Evolutionary conservation across 2,797 vertebrate species (phyloP).

Genomic region (Epinephelus awoara): DNA sequence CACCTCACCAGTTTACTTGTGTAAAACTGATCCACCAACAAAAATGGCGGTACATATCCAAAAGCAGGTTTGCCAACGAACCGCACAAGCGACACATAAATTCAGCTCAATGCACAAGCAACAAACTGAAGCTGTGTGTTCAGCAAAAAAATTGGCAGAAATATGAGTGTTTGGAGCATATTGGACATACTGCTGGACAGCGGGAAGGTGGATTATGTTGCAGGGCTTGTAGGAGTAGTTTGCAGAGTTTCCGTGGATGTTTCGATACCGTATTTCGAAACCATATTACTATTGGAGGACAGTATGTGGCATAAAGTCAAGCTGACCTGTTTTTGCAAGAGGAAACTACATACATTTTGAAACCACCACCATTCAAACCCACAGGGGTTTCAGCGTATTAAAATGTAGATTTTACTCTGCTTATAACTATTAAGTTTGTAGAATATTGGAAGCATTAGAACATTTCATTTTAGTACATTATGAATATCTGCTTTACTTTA

Average conservation of each 20-base stretch:
- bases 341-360: not conserved
- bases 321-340: constrained; percentile 1
- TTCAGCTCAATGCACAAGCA: not conserved
- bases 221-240: constrained; percentile 10
- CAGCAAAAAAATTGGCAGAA: not conserved
- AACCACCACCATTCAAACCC: not conserved
- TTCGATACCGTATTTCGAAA: constrained; percentile 15
- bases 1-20: not conserved
- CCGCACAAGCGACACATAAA: constrained; percentile 6
- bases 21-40: constrained; percentile 10
- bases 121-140: constrained; percentile 25
- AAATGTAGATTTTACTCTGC: not conserved
- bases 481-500: not conserved
- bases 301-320: constrained; percentile 8
- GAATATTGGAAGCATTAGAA: not conserved
- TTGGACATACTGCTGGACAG: constrained; percentile 8
- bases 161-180: not conserved
- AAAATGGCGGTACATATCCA: not conserved
- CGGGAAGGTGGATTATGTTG: constrained; percentile 19
- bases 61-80: constrained; percentile 10
- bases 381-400: not conserved
- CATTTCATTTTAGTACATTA: not conserved
- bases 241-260: not conserved
- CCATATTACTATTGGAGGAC: constrained; percentile 7
- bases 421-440: not conserved